phyloP scores from a whole-genome alignment of 2,888 invertebrate genomes.

The Nemotelus nigrinus region DNA sequence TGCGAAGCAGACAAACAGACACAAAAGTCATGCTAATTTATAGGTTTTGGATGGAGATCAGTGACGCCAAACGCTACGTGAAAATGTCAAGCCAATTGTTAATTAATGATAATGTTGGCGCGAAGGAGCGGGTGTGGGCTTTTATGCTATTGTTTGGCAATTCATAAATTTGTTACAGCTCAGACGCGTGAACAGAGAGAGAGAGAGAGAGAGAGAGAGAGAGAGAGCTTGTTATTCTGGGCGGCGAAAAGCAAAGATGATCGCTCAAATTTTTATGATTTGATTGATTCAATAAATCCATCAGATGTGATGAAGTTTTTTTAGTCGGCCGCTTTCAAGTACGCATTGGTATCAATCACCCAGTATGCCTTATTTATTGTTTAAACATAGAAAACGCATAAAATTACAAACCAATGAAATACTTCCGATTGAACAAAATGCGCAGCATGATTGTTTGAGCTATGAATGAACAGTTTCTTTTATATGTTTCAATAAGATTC shows the following conservation, averaged over 20 bases:
- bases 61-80: constrained; percentile 39
- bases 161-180: constrained; percentile 35
- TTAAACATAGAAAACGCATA: too few relatives aligned
- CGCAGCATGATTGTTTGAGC: too few relatives aligned
- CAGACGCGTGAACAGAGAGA: constrained; percentile 9
- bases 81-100: constrained; percentile 31
- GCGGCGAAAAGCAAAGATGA: constrained; percentile 17
- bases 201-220: constrained; percentile 3
- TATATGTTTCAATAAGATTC: too few relatives aligned
- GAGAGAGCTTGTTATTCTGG: constrained; percentile 19
- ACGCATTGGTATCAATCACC: too few relatives aligned
- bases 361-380: too few relatives aligned
- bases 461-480: too few relatives aligned
- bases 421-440: too few relatives aligned
- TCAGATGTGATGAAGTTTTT: background rate
- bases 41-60: constrained; percentile 29
- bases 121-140: constrained; percentile 26
- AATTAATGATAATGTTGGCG: constrained; percentile 36
- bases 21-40: constrained; percentile 40
- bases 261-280: background rate
- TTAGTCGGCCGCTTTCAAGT: too few relatives aligned
- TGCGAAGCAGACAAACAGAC: constrained; percentile 22
- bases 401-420: too few relatives aligned
- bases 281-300: constrained; percentile 10
- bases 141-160: constrained; percentile 26